Evolutionary conservation across 2,113 vertebrate species (phyloP), one percentile per base, ranked within the genome.

Genomic region (Oncorhynchus gorbuscha): DNA sequence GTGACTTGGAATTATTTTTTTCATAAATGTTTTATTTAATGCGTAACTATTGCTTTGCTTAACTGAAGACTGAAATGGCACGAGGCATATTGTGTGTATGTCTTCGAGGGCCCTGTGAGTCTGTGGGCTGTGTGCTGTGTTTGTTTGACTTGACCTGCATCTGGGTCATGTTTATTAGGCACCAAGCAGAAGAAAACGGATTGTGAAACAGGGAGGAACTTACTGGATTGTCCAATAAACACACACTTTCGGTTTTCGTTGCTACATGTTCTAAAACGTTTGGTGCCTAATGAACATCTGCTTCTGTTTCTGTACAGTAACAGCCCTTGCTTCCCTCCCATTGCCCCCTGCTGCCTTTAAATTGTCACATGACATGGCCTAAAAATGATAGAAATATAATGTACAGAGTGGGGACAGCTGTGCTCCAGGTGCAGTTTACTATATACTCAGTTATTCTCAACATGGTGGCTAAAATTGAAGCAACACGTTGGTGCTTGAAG

Each of bases 241-340:
- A 18, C 4, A 55, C 4, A 16, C 4, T 18, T 18, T 55, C 4
- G 5, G 5, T 55, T 55, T 55, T 55, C 51, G 5, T 55, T 55
- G 51, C 51, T 18, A 55, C 12, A 55, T 18, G 51, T 18, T 55
- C 16, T 55, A 18, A 55, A 55, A 55, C 5, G 14, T 55, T 55
- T 55, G 51, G 51, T 79, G 78, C 82, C 79, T 77, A 18, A 6
- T 83, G 81, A 83, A 86, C 84, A 71, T 76, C 76, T 71, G 83
- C 16, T 86, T 77, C 30, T 58, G 75, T 84, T 85, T 76, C 74
- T 86, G 85, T 89, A 83, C 75, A 85, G 80, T 79, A 71, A 64
- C 73, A 79, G 79, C 78, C 76, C 82, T 85, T 81, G 73, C 75
- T 86, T 76, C 55, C 5, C 79, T 70, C 74, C 70, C n/a, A 30